Evolutionary conservation across 2,888 invertebrate genomes (phyloP).

Genomic region (Orchesellides sinensis): DNA sequence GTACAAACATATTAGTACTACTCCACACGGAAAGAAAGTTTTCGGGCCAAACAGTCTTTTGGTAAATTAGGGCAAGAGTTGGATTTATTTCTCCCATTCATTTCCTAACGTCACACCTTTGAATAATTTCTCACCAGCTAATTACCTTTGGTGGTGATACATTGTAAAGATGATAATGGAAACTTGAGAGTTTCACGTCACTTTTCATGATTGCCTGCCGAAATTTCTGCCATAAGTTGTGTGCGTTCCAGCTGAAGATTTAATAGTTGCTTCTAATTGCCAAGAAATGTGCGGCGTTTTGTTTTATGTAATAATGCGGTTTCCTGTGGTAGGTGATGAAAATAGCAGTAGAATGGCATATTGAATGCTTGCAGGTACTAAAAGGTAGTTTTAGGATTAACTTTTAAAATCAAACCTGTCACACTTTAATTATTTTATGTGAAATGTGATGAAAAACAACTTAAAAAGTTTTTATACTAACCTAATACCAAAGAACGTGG

Average conservation of each 20-base stretch:
- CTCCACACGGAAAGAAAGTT: neutral
- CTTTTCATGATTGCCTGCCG: slow-evolving; percentile 9
- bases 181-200: slow-evolving; percentile 30
- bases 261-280: slow-evolving; percentile 19
- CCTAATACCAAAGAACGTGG: no score
- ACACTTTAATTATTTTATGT: slow-evolving; percentile 1
- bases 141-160: slow-evolving; percentile 46
- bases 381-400: neutral
- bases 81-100: slow-evolving; percentile 51
- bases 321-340: neutral
- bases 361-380: neutral
- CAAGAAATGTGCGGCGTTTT: neutral
- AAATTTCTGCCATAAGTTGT: neutral
- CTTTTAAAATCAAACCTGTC: neutral
- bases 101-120: slow-evolving; percentile 49
- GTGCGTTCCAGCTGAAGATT: neutral
- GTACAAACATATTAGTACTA: neutral
- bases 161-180: slow-evolving; percentile 22
- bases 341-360: slow-evolving; percentile 2
- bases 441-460: slow-evolving; percentile 10
- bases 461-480: neutral
- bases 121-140: slow-evolving; percentile 41
- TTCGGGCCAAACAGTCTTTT: neutral
- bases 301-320: neutral
- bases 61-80: slow-evolving; percentile 41